phyloP scores from a whole-genome alignment of 2,888 invertebrate genomes.

The Meteorus colon region DNA sequence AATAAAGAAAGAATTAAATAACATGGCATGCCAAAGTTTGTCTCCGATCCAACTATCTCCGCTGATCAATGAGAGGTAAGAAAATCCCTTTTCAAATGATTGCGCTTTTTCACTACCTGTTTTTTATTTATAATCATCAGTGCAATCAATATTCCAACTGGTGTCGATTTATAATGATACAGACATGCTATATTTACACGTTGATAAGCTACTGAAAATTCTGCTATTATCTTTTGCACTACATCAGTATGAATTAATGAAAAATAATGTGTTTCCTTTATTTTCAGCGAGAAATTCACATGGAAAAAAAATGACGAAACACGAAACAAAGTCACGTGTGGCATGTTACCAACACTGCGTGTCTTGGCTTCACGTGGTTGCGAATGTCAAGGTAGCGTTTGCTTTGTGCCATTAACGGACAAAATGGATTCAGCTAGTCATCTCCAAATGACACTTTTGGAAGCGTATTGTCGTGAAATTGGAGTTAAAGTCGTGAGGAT shows the following conservation, averaged over 20 bases:
- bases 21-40: constrained; percentile 61
- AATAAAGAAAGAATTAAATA: constrained; percentile 37
- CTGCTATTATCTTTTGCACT: not conserved
- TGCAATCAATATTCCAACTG: not conserved
- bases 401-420: constrained; percentile 78
- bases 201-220: not conserved
- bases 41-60: constrained; percentile 52
- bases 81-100: constrained; percentile 3
- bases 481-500: constrained; percentile 85
- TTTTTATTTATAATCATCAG: not conserved
- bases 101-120: not conserved
- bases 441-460: constrained; percentile 85
- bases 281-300: constrained; percentile 56
- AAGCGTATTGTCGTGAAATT: constrained; percentile 86
- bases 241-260: not conserved
- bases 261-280: not conserved
- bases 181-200: not conserved
- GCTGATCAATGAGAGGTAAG: constrained; percentile 58
- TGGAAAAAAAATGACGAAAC: constrained; percentile 46
- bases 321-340: constrained; percentile 74
- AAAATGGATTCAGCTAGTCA: constrained; percentile 85
- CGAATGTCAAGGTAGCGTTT: constrained; percentile 61
- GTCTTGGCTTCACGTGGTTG: constrained; percentile 80
- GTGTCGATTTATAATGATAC: not conserved
- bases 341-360: constrained; percentile 79